A percentile compares a stretch with the other conserved stretches of the same genome.
These are phyloP conservation scores for Morone saxatilis DNA, from an alignment of 2,113 vertebrate genomes.

Conservation along the genomic window DNA sequence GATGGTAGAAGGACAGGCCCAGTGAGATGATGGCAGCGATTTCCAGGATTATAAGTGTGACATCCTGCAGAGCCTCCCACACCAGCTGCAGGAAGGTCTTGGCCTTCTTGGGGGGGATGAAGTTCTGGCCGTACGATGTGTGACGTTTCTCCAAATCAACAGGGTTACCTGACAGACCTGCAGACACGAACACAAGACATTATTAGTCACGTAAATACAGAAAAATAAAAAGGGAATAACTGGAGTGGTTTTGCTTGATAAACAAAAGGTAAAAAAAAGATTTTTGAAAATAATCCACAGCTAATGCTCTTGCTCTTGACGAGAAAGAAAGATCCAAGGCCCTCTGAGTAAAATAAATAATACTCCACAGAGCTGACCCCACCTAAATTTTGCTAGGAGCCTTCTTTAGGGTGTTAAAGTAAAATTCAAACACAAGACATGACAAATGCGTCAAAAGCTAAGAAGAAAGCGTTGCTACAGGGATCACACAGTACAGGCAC, in stretches of 20 bases:
- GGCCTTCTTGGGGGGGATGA: conserved; percentile 96
- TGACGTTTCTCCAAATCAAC: conserved; percentile 93
- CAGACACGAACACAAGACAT: not conserved
- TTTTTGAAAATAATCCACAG: not conserved
- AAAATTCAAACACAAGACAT: not conserved
- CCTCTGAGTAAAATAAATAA: not conserved
- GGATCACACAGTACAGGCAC: no score
- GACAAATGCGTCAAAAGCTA: not conserved
- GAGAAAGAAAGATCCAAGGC: not conserved
- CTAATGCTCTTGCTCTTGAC: not conserved
- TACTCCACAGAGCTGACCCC: not conserved
- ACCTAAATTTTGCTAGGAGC: not conserved
- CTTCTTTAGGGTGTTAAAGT: not conserved
- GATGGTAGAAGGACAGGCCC: conserved; percentile 95
- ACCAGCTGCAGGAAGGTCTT: conserved; percentile 98
- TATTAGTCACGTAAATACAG: not conserved
- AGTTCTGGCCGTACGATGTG: conserved; percentile 89
- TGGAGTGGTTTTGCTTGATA: not conserved
- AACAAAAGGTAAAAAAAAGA: not conserved
- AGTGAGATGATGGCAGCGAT: conserved; percentile 97
- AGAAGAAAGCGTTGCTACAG: no score
- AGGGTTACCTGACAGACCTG: conserved; percentile 94
- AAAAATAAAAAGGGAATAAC: not conserved
- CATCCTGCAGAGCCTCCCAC: conserved; percentile 98
- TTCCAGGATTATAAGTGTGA: conserved; percentile 97